Conservation (phyloP, 1,140 invertebrate genomes). For the Drosophila malerkotliana region DNA sequence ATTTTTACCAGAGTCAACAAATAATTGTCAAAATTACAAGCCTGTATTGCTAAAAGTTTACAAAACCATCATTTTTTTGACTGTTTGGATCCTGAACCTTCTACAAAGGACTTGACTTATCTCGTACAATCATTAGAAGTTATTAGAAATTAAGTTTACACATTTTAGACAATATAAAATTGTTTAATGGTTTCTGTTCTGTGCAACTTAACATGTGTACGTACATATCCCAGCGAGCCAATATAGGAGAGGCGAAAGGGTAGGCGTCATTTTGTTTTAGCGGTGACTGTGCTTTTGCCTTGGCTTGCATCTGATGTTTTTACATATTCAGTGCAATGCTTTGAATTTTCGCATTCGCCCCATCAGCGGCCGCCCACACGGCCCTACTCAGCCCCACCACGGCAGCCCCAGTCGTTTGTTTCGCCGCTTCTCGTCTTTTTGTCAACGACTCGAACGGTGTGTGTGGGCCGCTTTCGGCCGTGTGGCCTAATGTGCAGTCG, state of each 20-base stretch:
- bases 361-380: not conserved
- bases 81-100: too few species aligned
- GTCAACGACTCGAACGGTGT: conserved; percentile 58
- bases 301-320: conserved; percentile 49
- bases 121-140: too few species aligned
- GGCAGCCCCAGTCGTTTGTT: conserved; percentile 8
- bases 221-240: not conserved
- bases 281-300: conserved; percentile 37
- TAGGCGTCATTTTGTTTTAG: conserved; percentile 47
- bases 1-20: too few species aligned
- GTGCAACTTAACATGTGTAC: not conserved
- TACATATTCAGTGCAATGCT: not conserved
- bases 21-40: too few species aligned
- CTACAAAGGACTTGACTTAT: too few species aligned
- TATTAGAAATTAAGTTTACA: too few species aligned
- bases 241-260: not conserved
- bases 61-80: too few species aligned
- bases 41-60: too few species aligned
- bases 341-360: conserved; percentile 1
- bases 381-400: not conserved
- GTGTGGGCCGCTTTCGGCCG: conserved; percentile 58
- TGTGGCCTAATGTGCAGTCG: conserved; percentile 71
- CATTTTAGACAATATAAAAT: not conserved
- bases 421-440: conserved; percentile 50
- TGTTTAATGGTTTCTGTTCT: not conserved